Base-by-base conservation (phyloP, 2,797 vertebrate species). In the Lagothrix lagotricha region DNA sequence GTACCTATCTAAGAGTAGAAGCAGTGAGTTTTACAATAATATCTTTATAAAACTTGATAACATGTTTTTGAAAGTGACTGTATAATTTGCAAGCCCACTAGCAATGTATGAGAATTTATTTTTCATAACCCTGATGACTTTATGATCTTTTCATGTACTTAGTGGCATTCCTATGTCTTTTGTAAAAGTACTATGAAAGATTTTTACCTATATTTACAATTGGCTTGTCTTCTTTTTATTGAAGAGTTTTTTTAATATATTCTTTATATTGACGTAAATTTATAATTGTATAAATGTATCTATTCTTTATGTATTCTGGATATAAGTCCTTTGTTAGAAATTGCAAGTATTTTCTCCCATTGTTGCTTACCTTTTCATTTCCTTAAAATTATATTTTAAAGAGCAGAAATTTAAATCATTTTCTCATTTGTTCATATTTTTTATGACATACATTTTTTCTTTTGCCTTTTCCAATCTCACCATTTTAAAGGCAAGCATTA, bases 321-420 rank as follows among this genome's bases (percentile, higher is more conserved):
- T 94, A 73, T 5, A 92, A 39, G 36, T 90, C 8, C 33, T 88
- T 73, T 85, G 7, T 88, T 84, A 96, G n/a, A 96, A 92, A 58
- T 82, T 76, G 4, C 7, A 77, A 75, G 72, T 61, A 61, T 76
- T 89, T 73, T 90, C 28, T n/a, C 11, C 36, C 11, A 13, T 85
- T 93, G 3, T 54, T 81, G 50, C 17, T 87, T 90, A 4, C 2
- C 9, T 81, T 93, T 94, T 85, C 0, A 39, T 92, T 95, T 85
- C 81, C 28, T 91, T 85, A 95, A 94, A 90, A 72, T 90, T 41
- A 33, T 52, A 84, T 80, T 85, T 95, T 82, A 86, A 85, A 88
- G 20, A 94, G 15, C 3, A 92, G 50, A 96, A 36, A 9, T 73
- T 88, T 81, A 96, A 86, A 39, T 79, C 4, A n/a, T 30, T 57